Evolutionary conservation across 1,140 invertebrate species (phyloP), one percentile per base, ranked within the genome.

Genomic region (Achatina immaculata): DNA sequence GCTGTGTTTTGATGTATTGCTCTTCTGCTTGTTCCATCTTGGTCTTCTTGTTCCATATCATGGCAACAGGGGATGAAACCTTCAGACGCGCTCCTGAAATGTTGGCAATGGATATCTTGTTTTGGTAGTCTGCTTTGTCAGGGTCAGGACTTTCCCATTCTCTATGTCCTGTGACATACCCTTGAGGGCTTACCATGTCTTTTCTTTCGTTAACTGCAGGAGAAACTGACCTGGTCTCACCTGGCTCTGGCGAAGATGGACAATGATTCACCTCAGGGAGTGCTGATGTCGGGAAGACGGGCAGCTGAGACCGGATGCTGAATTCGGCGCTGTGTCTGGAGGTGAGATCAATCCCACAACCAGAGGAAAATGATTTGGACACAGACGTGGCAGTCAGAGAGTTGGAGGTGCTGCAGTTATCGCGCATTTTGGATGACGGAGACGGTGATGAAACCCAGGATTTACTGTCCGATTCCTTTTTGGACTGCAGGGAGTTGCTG

Each of bases 291-390:
- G 78, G 78, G 40, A 80, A 80, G 3, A 80, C 68, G 4, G 78
- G 66, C 1, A 68, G 66, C 45, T 72, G 66, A 36, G 78, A 51
- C 7, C 78, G 34, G 24, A 80, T 51, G 48, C 45, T 80, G 48
- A 72, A 80, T 28, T 80, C 78, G 7, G 78, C 65, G 45, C 78
- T 55, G 66, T 80, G 69, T 34, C 58, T 80, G 14, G 78, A 42
- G 9, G 78, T 55, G 24, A 80, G 40, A 55, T 80, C 78, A 36
- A 78, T 14, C n/a, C 76, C 65, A 19, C 42, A 62, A 40, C 38
- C 42, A 3, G 72, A 14, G 16, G 19, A 16, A 14, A 76, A 62
- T 1, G 55, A 36, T 78, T 78, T 78, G 21, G 42, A 48, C 58
- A 78, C n/a, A 31, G 76, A 43, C 4, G 65, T 34, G 14, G 42